Percentiles rank a stretch among this genome's conserved stretches.
Conservation (phyloP, 2,888 invertebrate species). For the Conchocele bisecta region DNA sequence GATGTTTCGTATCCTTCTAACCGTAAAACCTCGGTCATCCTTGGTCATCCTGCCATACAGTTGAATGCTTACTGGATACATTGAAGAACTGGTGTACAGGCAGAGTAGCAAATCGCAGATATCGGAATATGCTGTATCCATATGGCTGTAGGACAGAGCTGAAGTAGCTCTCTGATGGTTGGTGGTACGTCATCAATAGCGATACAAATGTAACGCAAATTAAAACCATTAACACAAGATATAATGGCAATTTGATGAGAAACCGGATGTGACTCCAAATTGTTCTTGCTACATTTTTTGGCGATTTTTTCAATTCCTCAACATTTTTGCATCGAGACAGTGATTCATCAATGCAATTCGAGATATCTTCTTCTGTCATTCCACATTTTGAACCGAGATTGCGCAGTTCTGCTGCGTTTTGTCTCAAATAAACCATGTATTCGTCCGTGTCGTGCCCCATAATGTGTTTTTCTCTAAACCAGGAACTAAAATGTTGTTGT, state of each 20-base stretch:
- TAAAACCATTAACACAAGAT: constrained; percentile 21
- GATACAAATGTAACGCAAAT: constrained; percentile 3
- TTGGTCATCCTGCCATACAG: no score
- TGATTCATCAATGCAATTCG: constrained; percentile 58
- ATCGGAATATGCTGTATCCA: constrained; percentile 58
- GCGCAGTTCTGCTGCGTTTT: constrained; percentile 62
- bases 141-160: constrained; percentile 46
- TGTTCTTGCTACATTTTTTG: constrained; percentile 47
- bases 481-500: no score
- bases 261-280: constrained; percentile 57
- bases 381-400: constrained; percentile 63
- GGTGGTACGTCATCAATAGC: constrained; percentile 24
- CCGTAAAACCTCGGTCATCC: no score
- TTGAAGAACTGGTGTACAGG: constrained; percentile 60
- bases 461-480: background rate
- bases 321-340: constrained; percentile 32
- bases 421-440: constrained; percentile 57
- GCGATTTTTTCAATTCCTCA: constrained; percentile 28
- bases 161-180: constrained; percentile 45
- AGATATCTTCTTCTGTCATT: constrained; percentile 63
- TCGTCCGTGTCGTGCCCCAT: constrained; percentile 55
- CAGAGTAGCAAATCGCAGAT: constrained; percentile 52
- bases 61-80: constrained; percentile 54
- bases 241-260: constrained; percentile 33
- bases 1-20: no score